Percentiles rank a stretch among this genome's conserved stretches.
These are phyloP conservation scores for Micromys minutus DNA, from an alignment of 2,113 vertebrate genomes.

Conservation along the genomic window DNA sequence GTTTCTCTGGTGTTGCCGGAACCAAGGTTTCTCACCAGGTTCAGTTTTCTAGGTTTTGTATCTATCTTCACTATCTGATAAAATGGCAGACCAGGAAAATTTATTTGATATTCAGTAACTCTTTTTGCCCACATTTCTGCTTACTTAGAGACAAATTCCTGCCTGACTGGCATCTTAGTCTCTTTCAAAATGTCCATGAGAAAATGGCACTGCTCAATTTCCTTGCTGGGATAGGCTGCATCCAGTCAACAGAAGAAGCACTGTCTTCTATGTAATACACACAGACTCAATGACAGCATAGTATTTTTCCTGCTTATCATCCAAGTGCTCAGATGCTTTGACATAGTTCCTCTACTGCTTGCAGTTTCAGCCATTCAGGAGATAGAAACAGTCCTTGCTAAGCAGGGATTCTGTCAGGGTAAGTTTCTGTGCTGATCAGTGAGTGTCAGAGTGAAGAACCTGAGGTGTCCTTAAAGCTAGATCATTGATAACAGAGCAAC, in stretches of 20 bases:
- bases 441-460: conserved; percentile 50
- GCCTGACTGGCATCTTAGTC: not conserved
- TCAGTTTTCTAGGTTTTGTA: not conserved
- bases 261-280: conserved; percentile 5
- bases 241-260: not conserved
- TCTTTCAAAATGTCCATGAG: not conserved
- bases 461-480: not conserved
- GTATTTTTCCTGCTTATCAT: not conserved
- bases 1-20: not conserved
- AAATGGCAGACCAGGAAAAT: not conserved
- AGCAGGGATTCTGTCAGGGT: not conserved
- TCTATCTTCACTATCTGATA: not conserved
- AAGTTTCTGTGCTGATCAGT: not conserved
- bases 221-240: not conserved
- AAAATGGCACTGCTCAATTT: not conserved
- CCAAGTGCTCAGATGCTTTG: conserved; percentile 6
- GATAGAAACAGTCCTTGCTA: not conserved
- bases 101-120: not conserved
- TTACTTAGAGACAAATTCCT: not conserved
- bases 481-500: not conserved
- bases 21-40: not conserved
- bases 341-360: not conserved
- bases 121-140: not conserved
- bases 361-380: not conserved
- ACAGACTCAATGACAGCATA: not conserved